These are phyloP conservation scores for Cryptoleucopteryx plumbea DNA, from an alignment of 2,113 vertebrate genomes.

Conservation along the genomic window DNA sequence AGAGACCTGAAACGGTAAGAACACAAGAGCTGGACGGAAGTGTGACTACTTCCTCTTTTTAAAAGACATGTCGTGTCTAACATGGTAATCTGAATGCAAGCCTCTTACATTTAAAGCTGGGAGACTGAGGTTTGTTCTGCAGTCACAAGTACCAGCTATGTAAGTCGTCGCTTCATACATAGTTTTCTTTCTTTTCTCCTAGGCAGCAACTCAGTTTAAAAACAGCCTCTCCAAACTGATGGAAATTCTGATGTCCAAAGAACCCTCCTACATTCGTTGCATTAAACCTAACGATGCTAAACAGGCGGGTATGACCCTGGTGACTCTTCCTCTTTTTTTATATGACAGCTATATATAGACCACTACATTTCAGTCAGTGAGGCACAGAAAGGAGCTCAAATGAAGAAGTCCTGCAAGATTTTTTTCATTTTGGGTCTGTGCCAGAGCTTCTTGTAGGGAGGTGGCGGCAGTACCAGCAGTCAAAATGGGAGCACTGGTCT, in stretches of 20 bases:
- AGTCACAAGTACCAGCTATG: neutral
- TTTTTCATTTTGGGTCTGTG: neutral
- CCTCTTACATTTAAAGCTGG: neutral
- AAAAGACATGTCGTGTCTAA: neutral
- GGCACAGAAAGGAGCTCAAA: neutral
- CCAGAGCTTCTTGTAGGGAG: neutral
- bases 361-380: neutral
- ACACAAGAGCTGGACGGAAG: neutral
- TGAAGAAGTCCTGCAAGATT: neutral
- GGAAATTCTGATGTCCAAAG: slow-evolving; percentile 98
- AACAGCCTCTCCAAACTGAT: slow-evolving; percentile 92
- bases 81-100: accelerated
- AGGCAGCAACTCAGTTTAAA: slow-evolving; percentile 98
- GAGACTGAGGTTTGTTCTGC: neutral
- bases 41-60: neutral
- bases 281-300: slow-evolving; percentile 98
- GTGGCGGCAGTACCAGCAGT: neutral
- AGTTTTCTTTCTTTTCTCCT: neutral
- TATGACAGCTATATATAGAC: neutral
- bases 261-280: slow-evolving; percentile 95
- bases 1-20: slow-evolving; percentile 92
- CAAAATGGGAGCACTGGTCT: neutral
- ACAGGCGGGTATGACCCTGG: slow-evolving; percentile 81
- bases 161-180: neutral
- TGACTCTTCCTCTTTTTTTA: neutral